Base-by-base conservation (phyloP, 2,113 vertebrate genomes). In the Lophura nycthemera region DNA sequence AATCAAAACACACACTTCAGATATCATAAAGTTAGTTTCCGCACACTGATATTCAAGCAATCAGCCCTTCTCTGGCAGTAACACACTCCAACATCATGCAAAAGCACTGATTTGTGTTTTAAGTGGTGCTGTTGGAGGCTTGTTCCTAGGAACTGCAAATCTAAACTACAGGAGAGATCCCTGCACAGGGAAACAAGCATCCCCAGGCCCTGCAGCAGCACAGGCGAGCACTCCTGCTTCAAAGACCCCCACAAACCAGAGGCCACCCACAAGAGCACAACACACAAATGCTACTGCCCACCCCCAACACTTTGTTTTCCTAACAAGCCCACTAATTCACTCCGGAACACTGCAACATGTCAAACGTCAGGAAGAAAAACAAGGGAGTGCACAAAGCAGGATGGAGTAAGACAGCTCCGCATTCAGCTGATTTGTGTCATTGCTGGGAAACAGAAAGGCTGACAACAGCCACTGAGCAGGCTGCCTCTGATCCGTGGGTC, bases 191-290 rank as follows among this genome's bases (percentile, higher is more conserved):
- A 30, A 82, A 61, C n/a, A 17, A 67, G 67, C 5, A 50, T 24
- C 87, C 50, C 42, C 18, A 38, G 6, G 24, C 48, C 73, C 74
- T 47, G 6, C 12, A 50, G 87, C 86, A 52, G 50, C 15, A 60
- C 63, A 77, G 82, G 91, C n/a, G 5, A 57, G 45, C 5, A 73
- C 81, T 34, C 92, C 92, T 64, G 59, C 54, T 70, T 30, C 66
- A 85, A 86, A 91, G 92, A 83, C 74, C 82, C 77, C 78, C 76
- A 64, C 66, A 24, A 90, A 34, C 71, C 20, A 47, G 85, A 93
- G 91, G 84, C 94, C 92, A 95, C 95, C 84, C 94, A 95, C 17
- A 38, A 21, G 45, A 93, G 72, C 42, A 64, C 89, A 89, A 70
- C 6, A 87, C 52, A 83, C 60, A 91, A 88, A 71, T 5, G 45